phyloP scores from a whole-genome alignment of 2,113 vertebrate genomes.

The Chamaea fasciata region DNA sequence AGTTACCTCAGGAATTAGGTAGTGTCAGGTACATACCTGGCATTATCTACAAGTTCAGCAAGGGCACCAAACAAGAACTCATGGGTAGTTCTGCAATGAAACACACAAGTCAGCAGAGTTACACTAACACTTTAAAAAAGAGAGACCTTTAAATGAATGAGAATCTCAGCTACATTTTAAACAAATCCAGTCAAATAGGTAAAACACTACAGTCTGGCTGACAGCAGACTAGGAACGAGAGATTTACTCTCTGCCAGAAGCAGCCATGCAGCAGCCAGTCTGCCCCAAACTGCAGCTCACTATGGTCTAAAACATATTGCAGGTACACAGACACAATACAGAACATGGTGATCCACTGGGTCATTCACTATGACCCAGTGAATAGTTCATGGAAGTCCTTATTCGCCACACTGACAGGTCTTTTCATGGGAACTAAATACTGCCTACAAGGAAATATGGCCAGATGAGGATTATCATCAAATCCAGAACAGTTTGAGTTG shows the following conservation, averaged over 20 bases:
- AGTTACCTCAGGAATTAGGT: background rate
- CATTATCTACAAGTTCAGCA: constrained; percentile 97
- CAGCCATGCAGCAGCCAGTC: background rate
- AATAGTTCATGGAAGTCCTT: background rate
- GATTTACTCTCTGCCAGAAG: background rate
- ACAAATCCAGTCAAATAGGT: background rate
- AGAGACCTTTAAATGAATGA: background rate
- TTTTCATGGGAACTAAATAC: background rate
- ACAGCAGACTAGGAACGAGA: background rate
- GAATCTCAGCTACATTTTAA: background rate
- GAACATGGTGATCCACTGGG: background rate
- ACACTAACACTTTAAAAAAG: background rate
- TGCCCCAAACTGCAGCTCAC: background rate
- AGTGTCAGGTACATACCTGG: constrained; percentile 82
- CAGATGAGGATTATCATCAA: background rate
- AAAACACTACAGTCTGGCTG: fast-evolving
- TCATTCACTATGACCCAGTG: background rate
- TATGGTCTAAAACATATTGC: fast-evolving
- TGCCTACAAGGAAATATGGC: fast-evolving
- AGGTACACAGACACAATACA: background rate
- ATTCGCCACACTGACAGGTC: background rate
- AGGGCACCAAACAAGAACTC: constrained; percentile 98
- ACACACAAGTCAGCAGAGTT: constrained; percentile 38
- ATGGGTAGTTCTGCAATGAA: constrained; percentile 89
- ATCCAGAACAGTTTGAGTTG: background rate